These are phyloP conservation scores for Homalodisca vitripennis DNA, from an alignment of 1,140 invertebrate species.

Conservation along the genomic window DNA sequence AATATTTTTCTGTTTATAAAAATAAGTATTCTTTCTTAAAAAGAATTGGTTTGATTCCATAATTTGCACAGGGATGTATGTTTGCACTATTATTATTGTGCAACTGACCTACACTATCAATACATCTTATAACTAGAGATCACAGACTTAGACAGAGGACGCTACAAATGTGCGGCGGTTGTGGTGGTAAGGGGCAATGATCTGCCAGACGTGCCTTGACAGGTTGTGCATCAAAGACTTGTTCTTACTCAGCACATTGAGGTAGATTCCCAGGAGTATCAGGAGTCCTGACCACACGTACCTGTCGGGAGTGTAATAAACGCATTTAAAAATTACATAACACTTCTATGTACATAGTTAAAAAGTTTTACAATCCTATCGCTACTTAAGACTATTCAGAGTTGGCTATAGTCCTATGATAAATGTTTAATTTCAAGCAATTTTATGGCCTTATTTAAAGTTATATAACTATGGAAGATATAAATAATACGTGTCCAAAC, in stretches of 20 bases:
- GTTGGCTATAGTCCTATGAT: not conserved
- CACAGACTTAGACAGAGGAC: too few relatives aligned
- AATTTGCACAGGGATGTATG: too few relatives aligned
- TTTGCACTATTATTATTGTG: too few relatives aligned
- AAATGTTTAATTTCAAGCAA: not conserved
- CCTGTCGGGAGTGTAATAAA: slow-evolving; percentile 57
- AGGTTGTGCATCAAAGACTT: slow-evolving; percentile 23
- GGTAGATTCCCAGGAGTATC: slow-evolving; percentile 85
- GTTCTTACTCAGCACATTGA: slow-evolving; percentile 84
- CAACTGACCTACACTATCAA: too few relatives aligned
- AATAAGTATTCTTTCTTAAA: too few relatives aligned
- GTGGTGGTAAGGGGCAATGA: too few relatives aligned
- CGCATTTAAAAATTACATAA: slow-evolving; percentile 27
- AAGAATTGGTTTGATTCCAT: too few relatives aligned
- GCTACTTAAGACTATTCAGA: not conserved
- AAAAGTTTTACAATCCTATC: not conserved
- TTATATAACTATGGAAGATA: not conserved
- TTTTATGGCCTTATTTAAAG: not conserved
- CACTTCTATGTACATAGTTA: slow-evolving; percentile 23
- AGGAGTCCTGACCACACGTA: slow-evolving; percentile 88
- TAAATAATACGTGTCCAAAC: too few relatives aligned
- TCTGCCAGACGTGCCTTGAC: too few relatives aligned
- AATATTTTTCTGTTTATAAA: too few relatives aligned
- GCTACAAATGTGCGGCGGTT: too few relatives aligned
- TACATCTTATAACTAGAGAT: too few relatives aligned